phyloP scores from a whole-genome alignment of 1,140 invertebrate genomes.

The Diploscapter pachys region DNA sequence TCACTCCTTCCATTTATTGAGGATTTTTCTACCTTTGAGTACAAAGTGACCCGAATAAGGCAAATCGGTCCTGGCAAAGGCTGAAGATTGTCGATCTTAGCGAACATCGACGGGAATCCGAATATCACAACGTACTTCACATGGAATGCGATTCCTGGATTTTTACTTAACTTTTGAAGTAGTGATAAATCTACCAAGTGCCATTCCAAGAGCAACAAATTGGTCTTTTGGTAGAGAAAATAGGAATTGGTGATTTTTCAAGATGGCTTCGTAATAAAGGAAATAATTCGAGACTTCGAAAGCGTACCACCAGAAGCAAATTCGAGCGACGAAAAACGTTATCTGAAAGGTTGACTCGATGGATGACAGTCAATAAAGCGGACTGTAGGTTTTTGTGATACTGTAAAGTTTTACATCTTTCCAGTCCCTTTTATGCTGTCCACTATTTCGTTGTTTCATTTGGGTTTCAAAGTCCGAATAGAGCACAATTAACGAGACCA shows the following conservation, averaged over 20 bases:
- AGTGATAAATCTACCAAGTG: constrained; percentile 42
- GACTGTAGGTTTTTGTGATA: too few relatives aligned
- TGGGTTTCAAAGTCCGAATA: constrained; percentile 57
- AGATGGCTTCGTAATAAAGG: constrained; percentile 56
- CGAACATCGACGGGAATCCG: constrained; percentile 55
- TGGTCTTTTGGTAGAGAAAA: constrained; percentile 51
- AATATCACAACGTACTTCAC: constrained; percentile 59
- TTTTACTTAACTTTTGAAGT: neutral
- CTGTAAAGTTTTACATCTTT: constrained; percentile 5
- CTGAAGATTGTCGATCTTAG: constrained; percentile 52
- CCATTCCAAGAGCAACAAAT: constrained; percentile 57
- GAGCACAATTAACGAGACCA: constrained; percentile 54
- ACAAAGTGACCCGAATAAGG: constrained; percentile 50
- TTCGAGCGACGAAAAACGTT: constrained; percentile 35
- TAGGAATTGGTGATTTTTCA: constrained; percentile 42
- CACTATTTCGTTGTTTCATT: constrained; percentile 36
- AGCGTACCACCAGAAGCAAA: constrained; percentile 53
- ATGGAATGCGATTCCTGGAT: constrained; percentile 54
- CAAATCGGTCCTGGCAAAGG: constrained; percentile 55
- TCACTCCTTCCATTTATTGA: neutral
- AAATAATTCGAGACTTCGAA: constrained; percentile 52
- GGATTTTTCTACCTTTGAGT: constrained; percentile 44
- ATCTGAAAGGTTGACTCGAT: too few relatives aligned
- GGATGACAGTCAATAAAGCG: too few relatives aligned
- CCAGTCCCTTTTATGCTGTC: constrained; percentile 34